Evolutionary conservation across 1,140 invertebrate genomes (phyloP), one percentile per base, ranked within the genome.

Genomic region (Choristoneura fumiferana): DNA sequence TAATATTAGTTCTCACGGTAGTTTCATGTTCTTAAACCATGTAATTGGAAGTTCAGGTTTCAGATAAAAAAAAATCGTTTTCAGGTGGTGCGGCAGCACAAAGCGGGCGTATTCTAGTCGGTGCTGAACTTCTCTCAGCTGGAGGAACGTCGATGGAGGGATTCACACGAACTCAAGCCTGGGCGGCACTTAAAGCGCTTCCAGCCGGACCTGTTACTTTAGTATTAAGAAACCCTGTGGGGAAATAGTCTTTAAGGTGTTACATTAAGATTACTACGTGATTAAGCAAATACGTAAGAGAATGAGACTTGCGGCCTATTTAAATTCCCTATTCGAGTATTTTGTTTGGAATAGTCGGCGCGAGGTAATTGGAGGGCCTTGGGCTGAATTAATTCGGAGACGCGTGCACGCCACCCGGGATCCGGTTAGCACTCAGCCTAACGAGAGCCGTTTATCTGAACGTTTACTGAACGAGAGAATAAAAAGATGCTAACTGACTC

Each of bases 31-130:
- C n/a, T n/a, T n/a, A n/a, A n/a, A n/a, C n/a, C n/a, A n/a, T n/a
- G n/a, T n/a, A n/a, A n/a, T n/a, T n/a, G n/a, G n/a, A n/a, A n/a
- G n/a, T n/a, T n/a, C n/a, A n/a, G n/a, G n/a, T n/a, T n/a, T n/a
- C n/a, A n/a, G n/a, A 37, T 12, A n/a, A 17, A 56, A 38, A 38
- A 13, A 38, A 18, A 54, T 55, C 37, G 43, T 54, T 79, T 81
- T 5, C 77, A 98, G 97, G 97, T 79, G 96, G 97, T 75, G 94
- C 96, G 72, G 97, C 97, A 36, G 96, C 97, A 70, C 97, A 97
- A 90, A 94, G 93, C 78, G 96, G 95, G 62, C 91, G 93, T 69
- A 91, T 98, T 62, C 91, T 93, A 71, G 95, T 95, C 39, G 96
- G 96, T 29, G 97, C 98, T 84, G 95, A 98, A 87, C 91, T 98